Base-by-base conservation (phyloP, 2,113 vertebrate genomes). In the Monarcha castaneiventris region DNA sequence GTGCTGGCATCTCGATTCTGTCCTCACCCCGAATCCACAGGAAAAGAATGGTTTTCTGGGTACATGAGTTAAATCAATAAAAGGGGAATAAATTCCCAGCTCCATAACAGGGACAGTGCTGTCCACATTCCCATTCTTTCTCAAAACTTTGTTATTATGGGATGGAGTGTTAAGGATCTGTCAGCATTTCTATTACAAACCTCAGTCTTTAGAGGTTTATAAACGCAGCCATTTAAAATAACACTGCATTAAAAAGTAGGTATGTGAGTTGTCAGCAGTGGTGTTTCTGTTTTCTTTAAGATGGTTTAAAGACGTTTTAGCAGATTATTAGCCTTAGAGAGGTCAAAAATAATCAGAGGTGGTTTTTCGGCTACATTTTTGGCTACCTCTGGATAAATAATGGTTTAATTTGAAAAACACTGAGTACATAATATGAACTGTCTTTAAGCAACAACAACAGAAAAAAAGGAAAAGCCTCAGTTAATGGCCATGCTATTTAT, bases 221-320 rank as follows among this genome's bases (percentile, higher is more conserved):
- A 96, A 97, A 97, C 3, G 37, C 93, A 97, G 95, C 93, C 92
- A 79, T 97, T 96, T 97, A 97, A 97, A 97, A 97, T 94, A 97
- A 97, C 96, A 97, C 29, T 89, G 89, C 91, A 94, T 96, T 96
- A 97, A 94, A 96, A 96, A 96, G 54, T 96, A 97, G 94, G 95
- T 97, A 97, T 97, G 96, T 89, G 96, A 97, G 93, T 96, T 97
- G 95, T 97, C 97, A 97, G 95, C 96, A 96, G 95, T 69, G 87
- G 96, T 92, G 94, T 96, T 92, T 96, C 93, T 97, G 93, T 96
- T 96, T 97, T 96, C 91, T 96, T 97, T 97, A 87, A 94, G 95
- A 95, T 73, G 78, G 84, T 96, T 97, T 97, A 96, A 91, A 93
- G 96, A 95, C 43, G 29, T 97, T 97, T 97, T 96, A 96, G 79